Conservation (phyloP, 2,797 vertebrate species). For the Clamator glandarius region DNA sequence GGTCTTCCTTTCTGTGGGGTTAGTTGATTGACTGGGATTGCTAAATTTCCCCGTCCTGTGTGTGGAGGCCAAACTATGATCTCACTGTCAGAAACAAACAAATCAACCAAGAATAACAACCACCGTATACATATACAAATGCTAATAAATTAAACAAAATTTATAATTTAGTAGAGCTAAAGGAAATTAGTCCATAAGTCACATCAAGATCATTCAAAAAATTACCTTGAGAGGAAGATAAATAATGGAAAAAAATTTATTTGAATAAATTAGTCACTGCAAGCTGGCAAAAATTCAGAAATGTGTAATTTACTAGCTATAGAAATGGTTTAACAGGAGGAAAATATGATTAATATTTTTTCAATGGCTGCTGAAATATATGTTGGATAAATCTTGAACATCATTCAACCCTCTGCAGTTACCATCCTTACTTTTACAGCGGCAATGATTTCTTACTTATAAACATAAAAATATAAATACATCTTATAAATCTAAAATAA, state of each 20-base stretch:
- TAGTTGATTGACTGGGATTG: background rate
- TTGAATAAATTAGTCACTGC: conserved; percentile 4
- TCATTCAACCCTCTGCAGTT: background rate
- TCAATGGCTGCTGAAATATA: background rate
- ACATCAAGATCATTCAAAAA: background rate
- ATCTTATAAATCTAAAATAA: background rate
- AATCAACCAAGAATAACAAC: background rate
- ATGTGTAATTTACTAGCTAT: background rate
- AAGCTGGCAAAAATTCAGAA: background rate
- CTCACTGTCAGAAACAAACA: background rate
- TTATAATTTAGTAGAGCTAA: background rate
- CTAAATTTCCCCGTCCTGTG: background rate
- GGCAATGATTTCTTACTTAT: background rate
- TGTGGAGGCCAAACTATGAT: background rate
- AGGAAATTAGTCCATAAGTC: background rate
- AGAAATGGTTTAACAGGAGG: background rate
- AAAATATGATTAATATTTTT: background rate
- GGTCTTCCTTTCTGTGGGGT: background rate
- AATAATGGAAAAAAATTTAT: background rate
- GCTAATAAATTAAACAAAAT: background rate
- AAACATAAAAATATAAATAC: background rate
- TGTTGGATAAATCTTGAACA: background rate
- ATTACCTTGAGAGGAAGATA: background rate
- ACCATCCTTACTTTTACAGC: background rate
- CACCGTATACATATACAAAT: background rate